These are phyloP conservation scores for Myathropa florea DNA, from an alignment of 2,888 invertebrate genomes.

Conservation along the genomic window DNA sequence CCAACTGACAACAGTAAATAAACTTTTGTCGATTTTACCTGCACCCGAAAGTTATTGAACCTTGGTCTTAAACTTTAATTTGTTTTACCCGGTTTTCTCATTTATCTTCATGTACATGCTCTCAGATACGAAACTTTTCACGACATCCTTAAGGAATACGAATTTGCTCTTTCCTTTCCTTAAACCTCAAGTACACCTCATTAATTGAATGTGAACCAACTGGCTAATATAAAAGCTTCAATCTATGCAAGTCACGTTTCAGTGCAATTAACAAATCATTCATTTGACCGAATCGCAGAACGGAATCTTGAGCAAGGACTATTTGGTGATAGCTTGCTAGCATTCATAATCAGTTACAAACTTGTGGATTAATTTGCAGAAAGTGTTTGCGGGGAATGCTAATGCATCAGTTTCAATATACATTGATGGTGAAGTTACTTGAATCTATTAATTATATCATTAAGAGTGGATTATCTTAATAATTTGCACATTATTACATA, in stretches of 20 bases:
- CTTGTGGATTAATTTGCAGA: background rate
- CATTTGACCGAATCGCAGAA: background rate
- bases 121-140: background rate
- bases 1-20: too few relatives aligned
- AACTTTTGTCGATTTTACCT: background rate
- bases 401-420: background rate
- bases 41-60: background rate
- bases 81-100: background rate
- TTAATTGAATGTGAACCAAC: background rate
- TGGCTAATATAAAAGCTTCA: background rate
- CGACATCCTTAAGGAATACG: background rate
- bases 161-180: background rate
- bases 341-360: background rate
- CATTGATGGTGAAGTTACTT: background rate
- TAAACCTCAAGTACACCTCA: background rate
- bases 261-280: constrained; percentile 24
- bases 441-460: background rate
- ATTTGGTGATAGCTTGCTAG: background rate
- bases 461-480: background rate
- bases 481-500: background rate
- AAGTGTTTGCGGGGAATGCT: background rate
- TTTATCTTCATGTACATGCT: background rate
- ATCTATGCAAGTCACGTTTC: constrained; percentile 13
- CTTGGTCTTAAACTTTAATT: background rate
- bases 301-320: background rate